Evolutionary conservation across 2,888 invertebrate species (phyloP), one percentile per base, ranked within the genome.

Genomic region (Helleia helle): DNA sequence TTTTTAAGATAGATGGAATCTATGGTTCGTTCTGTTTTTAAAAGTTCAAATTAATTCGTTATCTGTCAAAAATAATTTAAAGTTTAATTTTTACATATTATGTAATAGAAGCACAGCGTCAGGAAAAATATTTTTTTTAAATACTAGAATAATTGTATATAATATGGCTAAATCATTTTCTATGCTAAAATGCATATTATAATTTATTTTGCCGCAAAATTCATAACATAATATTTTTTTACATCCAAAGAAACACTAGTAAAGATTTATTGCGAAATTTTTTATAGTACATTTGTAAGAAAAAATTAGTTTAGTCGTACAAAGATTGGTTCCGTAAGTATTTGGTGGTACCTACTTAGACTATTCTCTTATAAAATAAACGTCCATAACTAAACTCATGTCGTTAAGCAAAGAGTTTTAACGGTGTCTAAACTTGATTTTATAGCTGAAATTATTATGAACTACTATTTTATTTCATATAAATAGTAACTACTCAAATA

Each of bases 221-320:
- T 34, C 34, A 34, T 34, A 12, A 22, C 31, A 31, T 17, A 34
- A n/a, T n/a, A n/a, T n/a, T 30, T 34, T 34, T 34, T 34, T 18
- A 34, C 34, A 34, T 18, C 12, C 34, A 4, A 34, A 34, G 18
- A 18, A 34, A 34, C 22, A 34, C 34, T 34, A 34, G 12, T 18
- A 34, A 34, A 34, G 34, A 34, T 34, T 34, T 34, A 34, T 34
- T 34, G 34, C 12, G 12, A 34, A 34, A 34, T 18, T 34, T 34
- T 34, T 34, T 34, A 34, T 34, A 22, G 22, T 12, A 22, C 34
- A 22, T 22, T 12, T 8, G 22, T n/a, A 12, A 18, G 18, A 3
- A 34, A 12, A 22, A 22, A 18, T 1, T 7, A 11, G 30, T 6
- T 12, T 22, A 8, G 8, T 8, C 11, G 1, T 4, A 18, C 3